A percentile compares a stretch with the other conserved stretches of the same genome.
Conservation (phyloP, 2,113 vertebrate species). For the Elephas maximus region DNA sequence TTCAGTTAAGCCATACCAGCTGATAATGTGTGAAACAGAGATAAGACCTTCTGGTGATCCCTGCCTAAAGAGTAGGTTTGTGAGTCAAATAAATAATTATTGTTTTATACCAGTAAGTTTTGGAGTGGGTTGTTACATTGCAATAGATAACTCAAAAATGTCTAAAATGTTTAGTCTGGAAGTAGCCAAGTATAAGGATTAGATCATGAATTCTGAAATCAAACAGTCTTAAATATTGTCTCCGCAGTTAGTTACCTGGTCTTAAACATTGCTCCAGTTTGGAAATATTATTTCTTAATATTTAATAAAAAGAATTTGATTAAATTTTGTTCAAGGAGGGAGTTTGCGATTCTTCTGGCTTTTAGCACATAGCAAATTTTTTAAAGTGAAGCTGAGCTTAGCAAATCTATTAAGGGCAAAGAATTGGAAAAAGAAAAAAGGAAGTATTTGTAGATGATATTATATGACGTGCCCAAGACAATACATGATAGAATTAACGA, state of each 20-base stretch:
- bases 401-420: background rate
- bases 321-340: slow-evolving; percentile 14
- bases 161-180: background rate
- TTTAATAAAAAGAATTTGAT: background rate
- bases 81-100: background rate
- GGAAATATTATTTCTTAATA: slow-evolving; percentile 9
- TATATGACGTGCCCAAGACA: background rate
- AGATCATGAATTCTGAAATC: background rate
- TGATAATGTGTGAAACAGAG: background rate
- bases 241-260: background rate
- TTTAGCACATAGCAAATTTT: background rate
- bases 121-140: background rate
- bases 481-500: background rate
- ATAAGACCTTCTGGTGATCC: background rate
- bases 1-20: rapidly evolving
- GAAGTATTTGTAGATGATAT: background rate
- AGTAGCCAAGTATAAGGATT: background rate
- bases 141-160: background rate
- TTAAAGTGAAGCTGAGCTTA: background rate
- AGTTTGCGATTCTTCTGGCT: background rate
- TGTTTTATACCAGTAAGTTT: background rate
- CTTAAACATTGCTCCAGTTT: background rate
- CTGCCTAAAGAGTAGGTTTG: background rate
- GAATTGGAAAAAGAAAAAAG: slow-evolving; percentile 2
- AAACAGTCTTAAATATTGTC: background rate